Conservation (phyloP, 1,140 invertebrate genomes). For the Rhynchophorus ferrugineus region DNA sequence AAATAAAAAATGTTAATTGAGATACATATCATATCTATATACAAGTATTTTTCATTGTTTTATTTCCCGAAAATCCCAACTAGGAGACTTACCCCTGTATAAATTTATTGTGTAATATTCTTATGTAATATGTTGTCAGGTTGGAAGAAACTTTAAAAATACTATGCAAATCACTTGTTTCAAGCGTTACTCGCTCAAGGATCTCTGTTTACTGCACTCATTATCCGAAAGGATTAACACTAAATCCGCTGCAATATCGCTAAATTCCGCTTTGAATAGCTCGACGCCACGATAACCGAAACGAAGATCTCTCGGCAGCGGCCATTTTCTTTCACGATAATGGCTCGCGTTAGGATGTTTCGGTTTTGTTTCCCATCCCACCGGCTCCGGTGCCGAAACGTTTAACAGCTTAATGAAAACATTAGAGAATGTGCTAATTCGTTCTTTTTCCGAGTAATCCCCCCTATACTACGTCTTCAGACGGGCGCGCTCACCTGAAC, state of each 20-base stretch:
- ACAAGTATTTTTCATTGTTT: too few relatives aligned
- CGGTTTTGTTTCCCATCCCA: conserved; percentile 16
- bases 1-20: too few relatives aligned
- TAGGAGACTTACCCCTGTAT: too few relatives aligned
- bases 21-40: too few relatives aligned
- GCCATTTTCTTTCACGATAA: conserved; percentile 19
- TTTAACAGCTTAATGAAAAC: conserved; percentile 19
- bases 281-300: conserved; percentile 12
- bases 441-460: not conserved
- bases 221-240: conserved; percentile 1
- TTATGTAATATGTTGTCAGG: not conserved
- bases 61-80: too few relatives aligned
- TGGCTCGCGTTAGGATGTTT: conserved; percentile 14
- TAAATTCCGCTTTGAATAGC: conserved; percentile 9
- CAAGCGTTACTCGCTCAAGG: too few relatives aligned
- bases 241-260: conserved; percentile 6
- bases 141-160: not conserved
- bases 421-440: conserved; percentile 9
- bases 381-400: conserved; percentile 14
- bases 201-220: conserved; percentile 3
- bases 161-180: not conserved
- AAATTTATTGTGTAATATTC: too few relatives aligned
- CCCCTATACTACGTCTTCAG: not conserved
- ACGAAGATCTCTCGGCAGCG: conserved; percentile 9
- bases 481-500: too few relatives aligned